Evolutionary conservation across 2,113 vertebrate genomes (phyloP), one percentile per base, ranked within the genome.

Genomic region (Marcusenius ussheri): DNA sequence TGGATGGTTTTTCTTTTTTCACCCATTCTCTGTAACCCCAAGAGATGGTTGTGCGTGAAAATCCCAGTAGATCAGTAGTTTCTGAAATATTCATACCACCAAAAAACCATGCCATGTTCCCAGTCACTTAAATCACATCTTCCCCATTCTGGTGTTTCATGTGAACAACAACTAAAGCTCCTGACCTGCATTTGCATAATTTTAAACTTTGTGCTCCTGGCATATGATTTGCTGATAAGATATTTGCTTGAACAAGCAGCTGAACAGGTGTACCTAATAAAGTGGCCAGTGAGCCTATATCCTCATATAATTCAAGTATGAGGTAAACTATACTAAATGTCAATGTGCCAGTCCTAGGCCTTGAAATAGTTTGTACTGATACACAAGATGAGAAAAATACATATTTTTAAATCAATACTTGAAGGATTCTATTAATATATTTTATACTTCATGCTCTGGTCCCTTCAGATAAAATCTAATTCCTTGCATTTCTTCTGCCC

Each of bases 351-450:
- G 15, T 24, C 19, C 21, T 84, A 19, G 3, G 24, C 9, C 83
- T 87, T 56, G 13, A 42, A 80, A 42, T 39, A 42, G n/a, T 86
- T 49, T 86, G n/a, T 49, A 17, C 84, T 49, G 15, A 87, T 87
- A 56, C 47, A 87, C 50, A 39, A 42, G 24, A 6, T 39, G 47
- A 35, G n/a, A 53, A 19, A 56, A 87, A 53, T 19, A 39, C 39
- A 42, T 42, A 62, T 42, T 42, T 42, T 62, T 27, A 13, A 88
- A 62, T 51, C 13, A 45, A 62, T 88, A 88, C 39, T 88, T 88
- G 87, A 88, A 88, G 62, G 53, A 62, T 62, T 66, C 87, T 46
- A 58, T 88, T 88, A 62, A 88, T 88, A n/a, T 66, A 66, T 62
- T 62, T 62, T 62, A 58, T 66, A 62, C 87, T 88, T 89, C 35